A percentile compares a stretch with the other conserved stretches of the same genome.
These are phyloP conservation scores for Empidonax traillii DNA, from an alignment of 2,113 vertebrate species.

Conservation along the genomic window DNA sequence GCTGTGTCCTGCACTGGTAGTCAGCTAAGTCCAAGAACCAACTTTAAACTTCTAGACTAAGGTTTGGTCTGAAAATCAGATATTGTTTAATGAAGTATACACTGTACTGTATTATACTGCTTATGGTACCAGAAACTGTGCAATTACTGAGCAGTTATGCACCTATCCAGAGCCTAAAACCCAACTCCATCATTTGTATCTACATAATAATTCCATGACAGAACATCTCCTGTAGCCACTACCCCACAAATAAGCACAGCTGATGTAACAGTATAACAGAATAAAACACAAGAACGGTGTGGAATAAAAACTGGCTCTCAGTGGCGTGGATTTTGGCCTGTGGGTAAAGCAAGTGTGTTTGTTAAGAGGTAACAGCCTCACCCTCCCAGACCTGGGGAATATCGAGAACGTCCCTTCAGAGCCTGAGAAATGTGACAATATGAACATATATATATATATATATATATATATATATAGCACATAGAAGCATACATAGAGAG, in stretches of 20 bases:
- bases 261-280: neutral
- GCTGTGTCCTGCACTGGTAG: neutral
- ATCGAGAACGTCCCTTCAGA: neutral
- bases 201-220: neutral
- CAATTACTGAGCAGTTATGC: neutral
- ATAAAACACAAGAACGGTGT: neutral
- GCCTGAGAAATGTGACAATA: neutral
- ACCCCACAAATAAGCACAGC: neutral
- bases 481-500: neutral
- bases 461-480: neutral
- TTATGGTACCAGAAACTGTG: neutral
- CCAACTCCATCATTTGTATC: neutral
- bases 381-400: neutral
- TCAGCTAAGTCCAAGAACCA: neutral
- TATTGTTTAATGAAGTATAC: neutral
- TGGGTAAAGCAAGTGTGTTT: neutral
- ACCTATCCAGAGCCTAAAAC: neutral
- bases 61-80: neutral
- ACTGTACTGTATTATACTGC: neutral
- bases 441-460: rapidly evolving
- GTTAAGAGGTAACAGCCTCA: neutral
- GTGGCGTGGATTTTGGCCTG: neutral
- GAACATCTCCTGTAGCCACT: neutral
- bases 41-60: neutral
- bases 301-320: neutral